Conservation (phyloP, 1,140 invertebrate genomes). For the Scaptomyza montana region DNA sequence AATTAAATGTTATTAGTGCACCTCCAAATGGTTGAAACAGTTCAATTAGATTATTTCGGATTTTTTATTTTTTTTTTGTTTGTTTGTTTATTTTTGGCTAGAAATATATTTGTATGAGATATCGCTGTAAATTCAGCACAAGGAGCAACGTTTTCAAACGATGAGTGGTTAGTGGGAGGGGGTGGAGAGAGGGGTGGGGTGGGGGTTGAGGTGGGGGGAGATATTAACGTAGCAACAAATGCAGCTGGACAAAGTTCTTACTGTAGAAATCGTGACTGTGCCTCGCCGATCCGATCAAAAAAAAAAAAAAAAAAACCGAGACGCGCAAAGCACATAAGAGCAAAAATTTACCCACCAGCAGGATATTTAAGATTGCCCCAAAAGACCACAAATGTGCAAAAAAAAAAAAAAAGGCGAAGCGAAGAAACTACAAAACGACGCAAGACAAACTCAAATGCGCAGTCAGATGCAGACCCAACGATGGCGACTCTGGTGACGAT, state of each 20-base stretch:
- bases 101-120: too few relatives aligned
- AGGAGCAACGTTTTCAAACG: background rate
- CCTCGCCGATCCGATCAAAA: conserved; percentile 75
- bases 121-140: background rate
- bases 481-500: conserved; percentile 38
- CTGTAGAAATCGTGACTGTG: conserved; percentile 77
- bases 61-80: background rate
- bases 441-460: conserved; percentile 1
- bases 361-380: conserved; percentile 79
- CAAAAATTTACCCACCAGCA: conserved; percentile 81
- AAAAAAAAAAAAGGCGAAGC: conserved; percentile 13
- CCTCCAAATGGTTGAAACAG: conserved; percentile 41
- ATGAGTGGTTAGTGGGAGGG: background rate
- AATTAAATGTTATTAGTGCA: conserved; percentile 70
- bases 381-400: conserved; percentile 70
- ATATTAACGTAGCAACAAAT: conserved; percentile 37
- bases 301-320: conserved; percentile 37
- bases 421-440: background rate
- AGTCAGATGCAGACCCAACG: conserved; percentile 48
- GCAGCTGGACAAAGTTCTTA: conserved; percentile 48
- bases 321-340: conserved; percentile 56
- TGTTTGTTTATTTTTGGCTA: too few relatives aligned
- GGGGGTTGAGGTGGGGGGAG: background rate
- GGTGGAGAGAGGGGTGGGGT: background rate
- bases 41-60: conserved; percentile 55